A percentile compares a stretch with the other conserved stretches of the same genome.
These are phyloP conservation scores for Tragelaphus strepsiceros DNA, from an alignment of 2,113 vertebrate genomes.

Conservation along the genomic window DNA sequence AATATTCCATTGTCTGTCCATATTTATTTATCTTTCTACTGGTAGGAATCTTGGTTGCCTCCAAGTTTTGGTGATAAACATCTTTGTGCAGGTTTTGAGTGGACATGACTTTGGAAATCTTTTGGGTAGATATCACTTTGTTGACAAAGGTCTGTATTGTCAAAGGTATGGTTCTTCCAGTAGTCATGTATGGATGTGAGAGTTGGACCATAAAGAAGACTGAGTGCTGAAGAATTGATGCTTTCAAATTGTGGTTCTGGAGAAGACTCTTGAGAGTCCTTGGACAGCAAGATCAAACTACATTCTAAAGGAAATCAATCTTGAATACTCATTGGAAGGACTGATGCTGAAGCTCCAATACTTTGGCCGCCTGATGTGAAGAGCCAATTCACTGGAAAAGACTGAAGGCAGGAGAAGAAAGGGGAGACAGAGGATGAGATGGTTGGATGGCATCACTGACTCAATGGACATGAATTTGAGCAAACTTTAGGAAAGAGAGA, in stretches of 20 bases:
- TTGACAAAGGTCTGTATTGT: not conserved
- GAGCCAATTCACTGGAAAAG: not conserved
- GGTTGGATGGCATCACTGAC: not conserved
- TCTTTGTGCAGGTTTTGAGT: not conserved
- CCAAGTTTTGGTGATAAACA: not conserved
- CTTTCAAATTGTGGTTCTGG: not conserved
- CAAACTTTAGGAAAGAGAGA: not conserved
- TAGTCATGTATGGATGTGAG: not conserved
- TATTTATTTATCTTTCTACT: not conserved
- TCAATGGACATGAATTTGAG: not conserved
- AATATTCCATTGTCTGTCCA: not conserved
- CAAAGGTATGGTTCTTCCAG: not conserved
- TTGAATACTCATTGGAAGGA: not conserved
- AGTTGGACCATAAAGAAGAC: not conserved
- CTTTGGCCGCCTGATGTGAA: not conserved
- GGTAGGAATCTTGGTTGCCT: not conserved
- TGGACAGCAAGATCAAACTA: not conserved
- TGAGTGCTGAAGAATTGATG: not conserved
- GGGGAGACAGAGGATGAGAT: not conserved
- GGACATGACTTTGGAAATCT: not conserved
- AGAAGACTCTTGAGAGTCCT: not conserved
- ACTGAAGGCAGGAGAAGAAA: not conserved
- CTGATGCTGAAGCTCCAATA: not conserved
- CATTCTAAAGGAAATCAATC: not conserved
- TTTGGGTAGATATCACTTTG: not conserved